phyloP scores from a whole-genome alignment of 1,140 invertebrate species.

The Cydia fagiglandana region DNA sequence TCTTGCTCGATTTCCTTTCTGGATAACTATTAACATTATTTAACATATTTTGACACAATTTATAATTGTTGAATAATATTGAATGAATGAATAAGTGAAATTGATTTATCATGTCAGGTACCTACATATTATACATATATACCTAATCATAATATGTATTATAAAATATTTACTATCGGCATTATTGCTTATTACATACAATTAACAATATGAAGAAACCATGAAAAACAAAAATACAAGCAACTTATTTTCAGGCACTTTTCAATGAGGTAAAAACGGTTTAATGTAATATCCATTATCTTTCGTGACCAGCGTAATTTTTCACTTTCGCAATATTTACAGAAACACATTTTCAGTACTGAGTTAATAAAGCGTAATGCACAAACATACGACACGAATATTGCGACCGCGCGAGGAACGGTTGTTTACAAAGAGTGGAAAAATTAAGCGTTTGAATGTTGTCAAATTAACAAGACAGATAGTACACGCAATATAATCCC shows the following conservation, averaged over 20 bases:
- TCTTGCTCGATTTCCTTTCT: too few relatives aligned
- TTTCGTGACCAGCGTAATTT: slow-evolving; percentile 15
- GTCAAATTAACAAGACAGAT: background rate
- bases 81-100: too few relatives aligned
- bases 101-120: too few relatives aligned
- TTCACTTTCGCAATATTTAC: background rate
- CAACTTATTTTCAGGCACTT: background rate
- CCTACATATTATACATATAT: too few relatives aligned
- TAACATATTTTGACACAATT: too few relatives aligned
- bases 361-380: slow-evolving; percentile 40
- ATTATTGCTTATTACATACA: too few relatives aligned
- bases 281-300: slow-evolving; percentile 10
- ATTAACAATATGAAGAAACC: too few relatives aligned
- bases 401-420: slow-evolving; percentile 44
- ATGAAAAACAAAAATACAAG: background rate
- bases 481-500: background rate
- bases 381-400: slow-evolving; percentile 32
- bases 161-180: too few relatives aligned
- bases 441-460: slow-evolving; percentile 39
- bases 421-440: slow-evolving; percentile 44
- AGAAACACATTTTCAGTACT: slow-evolving; percentile 29
- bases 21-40: too few relatives aligned
- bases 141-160: too few relatives aligned
- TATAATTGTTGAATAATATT: too few relatives aligned
- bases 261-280: background rate